Percentiles rank a stretch among this genome's conserved stretches.
Evolutionary conservation across 30 jellyfish, hydroid and myxozoan genomes (phyloP).

Genomic region (Morbakka virulenta): DNA sequence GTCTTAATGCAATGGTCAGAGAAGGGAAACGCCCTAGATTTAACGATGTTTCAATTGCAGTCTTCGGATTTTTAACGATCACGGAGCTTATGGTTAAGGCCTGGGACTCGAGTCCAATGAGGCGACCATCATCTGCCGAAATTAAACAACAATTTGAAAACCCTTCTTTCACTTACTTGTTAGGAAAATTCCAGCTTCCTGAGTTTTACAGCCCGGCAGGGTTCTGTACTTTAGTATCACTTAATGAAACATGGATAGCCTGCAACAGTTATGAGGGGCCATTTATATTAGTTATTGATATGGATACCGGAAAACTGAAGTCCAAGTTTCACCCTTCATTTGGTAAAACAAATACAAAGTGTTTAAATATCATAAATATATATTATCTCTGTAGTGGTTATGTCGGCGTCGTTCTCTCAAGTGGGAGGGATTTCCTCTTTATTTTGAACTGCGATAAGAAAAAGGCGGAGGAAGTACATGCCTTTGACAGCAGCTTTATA

Average conservation of each 20-base stretch:
- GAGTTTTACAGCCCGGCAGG: conserved; percentile 60
- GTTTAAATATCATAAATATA: conserved; percentile 29
- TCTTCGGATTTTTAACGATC: conserved; percentile 60
- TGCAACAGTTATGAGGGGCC: conserved; percentile 81
- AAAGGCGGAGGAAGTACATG: conserved; percentile 19
- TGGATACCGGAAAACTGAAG: conserved; percentile 24
- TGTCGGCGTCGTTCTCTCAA: conserved; percentile 71
- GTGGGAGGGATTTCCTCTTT: conserved; percentile 60
- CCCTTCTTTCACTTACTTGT: conserved; percentile 58
- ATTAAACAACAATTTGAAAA: conserved; percentile 30
- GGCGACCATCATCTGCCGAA: conserved; percentile 68
- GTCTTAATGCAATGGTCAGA: conserved; percentile 37
- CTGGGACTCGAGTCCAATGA: conserved; percentile 74
- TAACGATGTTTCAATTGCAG: conserved; percentile 35
- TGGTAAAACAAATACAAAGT: conserved; percentile 19
- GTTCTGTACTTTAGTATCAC: conserved; percentile 39
- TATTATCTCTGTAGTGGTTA: conserved; percentile 41
- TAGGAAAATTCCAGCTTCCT: conserved; percentile 49
- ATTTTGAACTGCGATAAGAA: conserved; percentile 36
- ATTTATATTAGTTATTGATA: conserved; percentile 42
- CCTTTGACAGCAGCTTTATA: conserved; percentile 32
- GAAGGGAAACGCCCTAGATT: conserved; percentile 79
- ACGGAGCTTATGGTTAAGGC: conserved; percentile 63
- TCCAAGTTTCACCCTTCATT: neutral
- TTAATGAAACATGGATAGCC: conserved; percentile 64